Base-by-base conservation (phyloP, 2,888 invertebrate species). In the Masnerella sp. region DNA sequence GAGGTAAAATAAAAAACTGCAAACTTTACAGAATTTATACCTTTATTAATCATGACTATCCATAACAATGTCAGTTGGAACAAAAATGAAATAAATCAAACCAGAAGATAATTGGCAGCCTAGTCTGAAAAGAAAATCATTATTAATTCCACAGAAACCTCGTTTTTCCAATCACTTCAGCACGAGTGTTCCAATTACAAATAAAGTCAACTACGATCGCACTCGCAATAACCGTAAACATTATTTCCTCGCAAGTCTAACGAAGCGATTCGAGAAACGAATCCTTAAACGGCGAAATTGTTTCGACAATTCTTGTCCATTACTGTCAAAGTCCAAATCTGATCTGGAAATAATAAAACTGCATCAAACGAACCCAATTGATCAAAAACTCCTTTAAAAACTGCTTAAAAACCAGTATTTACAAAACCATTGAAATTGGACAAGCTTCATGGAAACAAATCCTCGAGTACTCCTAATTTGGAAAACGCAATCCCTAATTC, bases 51-150 rank as follows among this genome's bases (percentile, higher is more conserved):
- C 18, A 47, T 17, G 65, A 65, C 65, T 65, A 54, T 65, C n/a
- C 38, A 54, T 65, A 65, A 65, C 65, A 65, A 65, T 65, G 65
- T 65, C 65, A 54, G 45, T 54, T 65, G 30, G 30, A 64, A 65
- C 65, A 47, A 54, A 65, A 54, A 45, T 64, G 43, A 49, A 49
- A 62, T 51, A 47, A 54, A 36, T 54, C 45, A 47, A 52, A 45
- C 12, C 25, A 59, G 28, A 59, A 47, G 11, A 18, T 59, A 52
- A 12, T 32, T 17, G 32, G 62, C 17, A 3, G 18, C 18, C 28
- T 42, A 38, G 17, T 28, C 28, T 25, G 43, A 18, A 51, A 42
- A 62, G 18, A 11, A 15, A 62, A 49, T 34, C 17, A 17, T 62
- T 20, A 22, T 15, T 52, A 25, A 36, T 56, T 42, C 7, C 11